Evolutionary conservation across 2,888 invertebrate species (phyloP).

Genomic region (Aradus depressus): DNA sequence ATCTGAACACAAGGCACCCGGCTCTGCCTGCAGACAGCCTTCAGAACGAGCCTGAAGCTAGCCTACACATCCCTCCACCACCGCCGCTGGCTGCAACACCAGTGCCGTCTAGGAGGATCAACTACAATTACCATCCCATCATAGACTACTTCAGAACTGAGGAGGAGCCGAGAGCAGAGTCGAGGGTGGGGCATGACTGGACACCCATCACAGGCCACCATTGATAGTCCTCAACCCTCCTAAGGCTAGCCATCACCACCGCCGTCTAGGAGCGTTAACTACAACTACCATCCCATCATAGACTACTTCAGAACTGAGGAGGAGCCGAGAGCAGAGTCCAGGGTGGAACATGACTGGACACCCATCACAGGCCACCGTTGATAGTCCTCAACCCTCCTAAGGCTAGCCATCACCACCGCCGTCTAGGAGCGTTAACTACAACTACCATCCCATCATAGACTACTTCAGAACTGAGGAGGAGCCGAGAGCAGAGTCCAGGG

Average conservation of each 20-base stretch:
- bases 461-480: slow-evolving; percentile 47
- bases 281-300: slow-evolving; percentile 72
- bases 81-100: slow-evolving; percentile 10
- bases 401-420: slow-evolving; percentile 17
- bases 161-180: slow-evolving; percentile 39
- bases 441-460: slow-evolving; percentile 72
- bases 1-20: slow-evolving; percentile 27
- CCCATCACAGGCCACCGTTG: slow-evolving; percentile 30
- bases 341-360: slow-evolving; percentile 26
- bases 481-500: slow-evolving; percentile 37
- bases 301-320: slow-evolving; percentile 51
- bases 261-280: slow-evolving; percentile 52
- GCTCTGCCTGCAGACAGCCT: slow-evolving; percentile 28
- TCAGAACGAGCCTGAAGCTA: slow-evolving; percentile 16
- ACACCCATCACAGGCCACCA: slow-evolving; percentile 29
- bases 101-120: slow-evolving; percentile 46
- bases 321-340: slow-evolving; percentile 39
- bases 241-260: slow-evolving; percentile 15
- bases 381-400: too few species aligned
- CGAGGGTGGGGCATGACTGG: slow-evolving; percentile 26
- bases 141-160: slow-evolving; percentile 57
- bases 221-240: slow-evolving; percentile 10
- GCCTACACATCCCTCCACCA: slow-evolving; percentile 9
- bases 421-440: slow-evolving; percentile 59
- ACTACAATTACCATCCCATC: slow-evolving; percentile 73